Percentiles rank a stretch among this genome's conserved stretches.
These are phyloP conservation scores for Cryptocheilus praepositus DNA, from an alignment of 2,888 invertebrate species.

Conservation along the genomic window DNA sequence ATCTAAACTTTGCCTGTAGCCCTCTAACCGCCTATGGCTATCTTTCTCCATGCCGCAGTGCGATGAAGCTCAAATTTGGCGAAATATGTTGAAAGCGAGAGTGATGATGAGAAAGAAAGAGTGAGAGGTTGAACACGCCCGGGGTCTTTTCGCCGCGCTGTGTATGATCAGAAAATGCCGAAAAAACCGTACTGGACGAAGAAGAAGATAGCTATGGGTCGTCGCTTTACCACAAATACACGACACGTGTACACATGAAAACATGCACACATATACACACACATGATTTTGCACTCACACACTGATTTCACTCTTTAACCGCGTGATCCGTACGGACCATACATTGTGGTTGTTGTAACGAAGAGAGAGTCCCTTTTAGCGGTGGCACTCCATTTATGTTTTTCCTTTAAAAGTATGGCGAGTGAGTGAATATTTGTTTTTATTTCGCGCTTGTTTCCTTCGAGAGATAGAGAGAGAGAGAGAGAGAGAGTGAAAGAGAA, in stretches of 20 bases:
- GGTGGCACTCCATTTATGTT: constrained; percentile 2
- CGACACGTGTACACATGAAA: constrained; percentile 31
- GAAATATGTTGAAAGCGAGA: constrained; percentile 40
- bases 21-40: constrained; percentile 60
- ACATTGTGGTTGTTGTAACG: constrained; percentile 12
- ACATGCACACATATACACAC: constrained; percentile 18
- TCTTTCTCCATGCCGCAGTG: constrained; percentile 49
- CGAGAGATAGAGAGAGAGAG: constrained; percentile 8
- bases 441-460: constrained; percentile 32
- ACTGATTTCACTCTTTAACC: constrained; percentile 3
- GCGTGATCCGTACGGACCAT: constrained; percentile 22
- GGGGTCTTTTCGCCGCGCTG: constrained; percentile 37
- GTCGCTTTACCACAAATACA: constrained; percentile 48
- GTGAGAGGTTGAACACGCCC: constrained; percentile 20
- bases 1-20: constrained; percentile 62
- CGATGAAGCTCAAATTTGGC: constrained; percentile 46
- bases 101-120: constrained; percentile 9
- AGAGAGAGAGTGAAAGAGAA: no score
- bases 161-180: constrained; percentile 18
- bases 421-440: constrained; percentile 26
- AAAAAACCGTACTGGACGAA: constrained; percentile 42
- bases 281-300: constrained; percentile 12
- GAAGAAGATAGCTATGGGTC: constrained; percentile 61
- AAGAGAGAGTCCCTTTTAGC: constrained; percentile 26
- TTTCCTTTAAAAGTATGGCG: constrained; percentile 26